These are phyloP conservation scores for Drosophila saltans DNA, from an alignment of 1,140 invertebrate species.

Conservation along the genomic window DNA sequence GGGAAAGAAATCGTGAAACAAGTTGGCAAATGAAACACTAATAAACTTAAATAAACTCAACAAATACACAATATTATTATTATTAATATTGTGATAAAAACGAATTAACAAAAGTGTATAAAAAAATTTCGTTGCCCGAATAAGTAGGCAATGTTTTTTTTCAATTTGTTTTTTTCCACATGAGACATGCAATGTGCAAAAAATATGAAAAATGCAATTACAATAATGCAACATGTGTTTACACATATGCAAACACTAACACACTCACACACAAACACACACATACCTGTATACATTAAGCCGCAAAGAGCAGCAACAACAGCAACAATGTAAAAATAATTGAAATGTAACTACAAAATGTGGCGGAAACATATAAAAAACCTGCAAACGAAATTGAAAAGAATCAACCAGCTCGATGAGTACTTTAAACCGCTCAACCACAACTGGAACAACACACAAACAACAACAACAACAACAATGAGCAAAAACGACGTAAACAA, in stretches of 20 bases:
- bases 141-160: constrained; percentile 41
- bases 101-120: not conserved
- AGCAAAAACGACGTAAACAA: not conserved
- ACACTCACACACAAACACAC: constrained; percentile 4
- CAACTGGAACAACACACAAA: not conserved
- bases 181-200: not conserved
- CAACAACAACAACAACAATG: constrained; percentile 4
- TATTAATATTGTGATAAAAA: not conserved
- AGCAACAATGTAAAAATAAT: constrained; percentile 20
- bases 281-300: not conserved
- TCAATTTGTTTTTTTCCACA: not conserved
- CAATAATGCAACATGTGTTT: constrained; percentile 14
- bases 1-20: constrained; percentile 28
- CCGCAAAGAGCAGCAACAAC: constrained; percentile 30
- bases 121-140: constrained; percentile 19
- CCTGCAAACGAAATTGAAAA: constrained; percentile 15
- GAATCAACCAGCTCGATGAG: constrained; percentile 16
- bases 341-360: constrained; percentile 34
- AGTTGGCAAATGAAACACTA: constrained; percentile 37
- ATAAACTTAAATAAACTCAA: constrained; percentile 18
- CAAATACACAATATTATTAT: not conserved
- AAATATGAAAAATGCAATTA: constrained; percentile 21
- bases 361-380: not conserved
- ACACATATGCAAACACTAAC: constrained; percentile 13
- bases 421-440: constrained; percentile 2